Base-by-base conservation (phyloP, 2,797 vertebrate genomes). In the Ptychadena robeensis region DNA sequence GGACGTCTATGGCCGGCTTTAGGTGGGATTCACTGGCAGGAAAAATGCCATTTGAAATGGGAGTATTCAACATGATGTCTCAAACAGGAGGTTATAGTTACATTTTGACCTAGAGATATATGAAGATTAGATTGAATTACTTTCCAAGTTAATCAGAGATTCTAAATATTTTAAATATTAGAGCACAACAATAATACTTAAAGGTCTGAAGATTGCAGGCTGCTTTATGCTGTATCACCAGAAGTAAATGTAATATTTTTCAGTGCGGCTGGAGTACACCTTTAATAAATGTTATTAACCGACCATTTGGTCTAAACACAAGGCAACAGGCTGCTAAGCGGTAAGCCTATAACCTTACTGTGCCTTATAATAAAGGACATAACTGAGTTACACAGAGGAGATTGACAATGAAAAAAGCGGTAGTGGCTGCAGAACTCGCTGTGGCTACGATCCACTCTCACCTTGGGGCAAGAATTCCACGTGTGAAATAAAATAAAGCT, bases 401-500 rank as follows among this genome's bases (percentile, higher is more conserved):
- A 85, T 87, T 82, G 40, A 88, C 73, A 59, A 86, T 59, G 69
- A 87, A 88, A 88, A 79, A 79, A 85, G 88, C 83, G 86, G n/a
- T 9, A 81, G 85, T 64, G 63, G 79, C 57, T 35, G 34, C 44
- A 80, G 74, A 86, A 44, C 67, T 68, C 79, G 79, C 82, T 48
- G 18, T 77, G 35, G 72, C 72, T 61, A 44, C 32, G 5, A 73
- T 65, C 86, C 79, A 73, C 87, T 81, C 80, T 82, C 68, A 85
- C 86, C 86, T 68, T 85, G 87, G 89, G 87, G 87, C 86, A 88
- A 86, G 80, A 38, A 59, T 59, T 80, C 35, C 64, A 2, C 37
- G 85, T 80, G 85, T 79, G 37, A 78, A 86, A 87, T 82, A 88
- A 92, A 90, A 85, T 89, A 90, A 90, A 81, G 74, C 68, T 63